These are phyloP conservation scores for Desoria tigrina DNA, from an alignment of 2,888 invertebrate species.

Conservation along the genomic window DNA sequence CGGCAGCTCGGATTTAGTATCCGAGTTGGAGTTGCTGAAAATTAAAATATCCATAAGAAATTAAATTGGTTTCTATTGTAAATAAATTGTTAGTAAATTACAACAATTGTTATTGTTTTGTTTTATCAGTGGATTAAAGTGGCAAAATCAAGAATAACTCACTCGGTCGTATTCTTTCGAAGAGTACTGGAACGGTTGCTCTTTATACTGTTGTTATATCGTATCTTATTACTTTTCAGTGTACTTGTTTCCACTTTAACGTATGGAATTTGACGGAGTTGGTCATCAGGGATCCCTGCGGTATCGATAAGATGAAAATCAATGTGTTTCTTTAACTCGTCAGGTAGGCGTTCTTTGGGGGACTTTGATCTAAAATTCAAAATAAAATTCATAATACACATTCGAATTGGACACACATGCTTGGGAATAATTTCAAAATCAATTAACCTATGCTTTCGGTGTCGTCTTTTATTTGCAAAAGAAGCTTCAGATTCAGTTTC, in stretches of 20 bases:
- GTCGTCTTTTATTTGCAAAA: conserved; percentile 54
- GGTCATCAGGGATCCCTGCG: conserved; percentile 82
- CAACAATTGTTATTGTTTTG: background rate
- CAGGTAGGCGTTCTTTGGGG: conserved; percentile 71
- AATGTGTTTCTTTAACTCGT: conserved; percentile 78
- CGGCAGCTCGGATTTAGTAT: conserved; percentile 45
- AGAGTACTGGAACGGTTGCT: conserved; percentile 36
- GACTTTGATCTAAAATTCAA: conserved; percentile 63
- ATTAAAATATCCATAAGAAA: conserved; percentile 9
- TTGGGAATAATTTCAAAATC: background rate
- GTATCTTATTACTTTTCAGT: conserved; percentile 37
- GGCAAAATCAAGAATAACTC: conserved; percentile 20
- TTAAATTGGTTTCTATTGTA: background rate
- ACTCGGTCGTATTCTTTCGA: conserved; percentile 41
- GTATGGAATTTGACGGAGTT: conserved; percentile 83
- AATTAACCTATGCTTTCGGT: conserved; percentile 17
- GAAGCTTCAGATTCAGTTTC: conserved; percentile 60
- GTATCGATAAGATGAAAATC: conserved; percentile 87
- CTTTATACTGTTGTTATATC: conserved; percentile 45
- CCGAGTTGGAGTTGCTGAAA: conserved; percentile 33
- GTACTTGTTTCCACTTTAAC: conserved; percentile 72
- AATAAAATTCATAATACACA: too few relatives aligned
- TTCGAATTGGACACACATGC: background rate
- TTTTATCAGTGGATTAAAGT: conserved; percentile 2
- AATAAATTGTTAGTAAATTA: background rate